Base-by-base conservation (phyloP, 2,888 invertebrate genomes). In the Cheilosia variabilis region DNA sequence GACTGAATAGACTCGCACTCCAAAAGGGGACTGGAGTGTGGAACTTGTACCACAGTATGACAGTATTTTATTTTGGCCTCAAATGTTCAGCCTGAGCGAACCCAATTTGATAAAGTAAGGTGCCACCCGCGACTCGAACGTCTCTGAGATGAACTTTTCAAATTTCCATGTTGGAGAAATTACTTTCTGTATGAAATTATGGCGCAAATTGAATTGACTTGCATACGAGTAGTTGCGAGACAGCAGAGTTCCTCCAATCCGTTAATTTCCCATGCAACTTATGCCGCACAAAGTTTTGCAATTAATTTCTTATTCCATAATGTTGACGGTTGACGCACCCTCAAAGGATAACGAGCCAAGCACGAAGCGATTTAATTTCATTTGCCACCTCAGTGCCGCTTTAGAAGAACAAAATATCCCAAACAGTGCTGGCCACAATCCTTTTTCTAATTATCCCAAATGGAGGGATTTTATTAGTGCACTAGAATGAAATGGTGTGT, bases 371-470 rank as follows among this genome's bases (percentile, higher is more conserved):
- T 52, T 55, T 55, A 17, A 41, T 41, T 37, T 34, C 53, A 45
- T n/a, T 22, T 68, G 34, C 27, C 45, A 47, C 4, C 63, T 19
- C 52, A 19, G 37, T 37, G 37, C 22, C 34, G 37, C 34, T 9
- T n/a, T 17, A 50, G 50, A 68, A 75, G 41, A 66, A 27, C 43
- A 27, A 50, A 19, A 62, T 58, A 69, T 47, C 43, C 17, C 55
- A 57, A 43, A 58, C 50, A 37, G 22, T 50, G 15, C 66, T 24
- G 52, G 10, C 47, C 60, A n/a, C 73, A 76, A 80, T 84, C 84
- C 84, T 80, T 84, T 84, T 84, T 84, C 84, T 80, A 84, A 80
- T 84, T 80, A 84, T 84, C 80, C 71, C 60, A 76, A 80, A 80
- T 84, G 75, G 75, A 71, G 76, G 80, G 80, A 80, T 80, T 84